Evolutionary conservation across 1,140 invertebrate genomes (phyloP).

Genomic region (Caenorhabditis briggsae): DNA sequence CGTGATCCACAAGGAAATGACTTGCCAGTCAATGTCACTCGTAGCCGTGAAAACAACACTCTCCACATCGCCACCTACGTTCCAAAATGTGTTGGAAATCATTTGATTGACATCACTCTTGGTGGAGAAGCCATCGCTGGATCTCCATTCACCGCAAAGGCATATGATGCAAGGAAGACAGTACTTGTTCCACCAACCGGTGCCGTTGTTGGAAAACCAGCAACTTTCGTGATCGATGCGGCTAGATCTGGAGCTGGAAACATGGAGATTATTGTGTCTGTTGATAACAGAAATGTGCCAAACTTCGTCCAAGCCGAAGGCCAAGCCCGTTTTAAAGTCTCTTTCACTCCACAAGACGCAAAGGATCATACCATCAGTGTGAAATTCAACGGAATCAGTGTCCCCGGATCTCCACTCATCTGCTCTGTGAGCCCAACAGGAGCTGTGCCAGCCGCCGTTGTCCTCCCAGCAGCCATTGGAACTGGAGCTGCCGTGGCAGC

Average conservation of each 20-base stretch:
- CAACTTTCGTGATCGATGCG: slow-evolving; percentile 78
- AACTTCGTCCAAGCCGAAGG: slow-evolving; percentile 98
- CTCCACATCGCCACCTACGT: slow-evolving; percentile 81
- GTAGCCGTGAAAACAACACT: slow-evolving; percentile 62
- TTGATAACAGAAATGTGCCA: slow-evolving; percentile 96
- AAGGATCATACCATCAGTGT: slow-evolving; percentile 84
- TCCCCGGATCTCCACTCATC: slow-evolving; percentile 81
- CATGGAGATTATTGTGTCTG: slow-evolving; percentile 94
- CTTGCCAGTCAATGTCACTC: slow-evolving; percentile 58
- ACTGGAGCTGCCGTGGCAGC: slow-evolving; percentile 14
- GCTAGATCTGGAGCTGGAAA: slow-evolving; percentile 79
- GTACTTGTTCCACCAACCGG: slow-evolving; percentile 90
- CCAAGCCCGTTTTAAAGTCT: slow-evolving; percentile 88
- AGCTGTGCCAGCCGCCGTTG: slow-evolving; percentile 10
- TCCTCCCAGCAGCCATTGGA: slow-evolving; percentile 31
- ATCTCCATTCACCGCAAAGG: slow-evolving; percentile 93
- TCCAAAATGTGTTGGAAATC: slow-evolving; percentile 84
- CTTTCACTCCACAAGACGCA: slow-evolving; percentile 94
- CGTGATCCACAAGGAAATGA: slow-evolving; percentile 61
- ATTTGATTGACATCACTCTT: slow-evolving; percentile 86
- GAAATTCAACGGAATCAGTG: slow-evolving; percentile 94
- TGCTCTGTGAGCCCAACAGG: slow-evolving; percentile 30
- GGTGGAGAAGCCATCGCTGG: slow-evolving; percentile 88
- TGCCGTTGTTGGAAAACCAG: slow-evolving; percentile 89
- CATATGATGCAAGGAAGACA: slow-evolving; percentile 91